Base-by-base conservation (phyloP, 2,888 invertebrate species). In the Sphaerophoria rueppellii region DNA sequence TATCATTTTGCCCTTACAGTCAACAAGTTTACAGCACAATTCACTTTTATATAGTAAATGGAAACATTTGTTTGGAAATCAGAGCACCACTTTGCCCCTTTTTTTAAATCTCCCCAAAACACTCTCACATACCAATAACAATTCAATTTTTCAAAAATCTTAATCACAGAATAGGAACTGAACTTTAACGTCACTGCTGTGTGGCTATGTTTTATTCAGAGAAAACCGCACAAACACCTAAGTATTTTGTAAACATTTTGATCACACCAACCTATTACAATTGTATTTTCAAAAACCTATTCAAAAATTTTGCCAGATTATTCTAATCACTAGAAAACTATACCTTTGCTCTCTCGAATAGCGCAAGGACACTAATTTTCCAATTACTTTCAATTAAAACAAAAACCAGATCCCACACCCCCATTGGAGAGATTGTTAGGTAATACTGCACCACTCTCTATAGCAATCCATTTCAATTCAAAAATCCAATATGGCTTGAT, bases 341-440 rank as follows among this genome's bases (percentile, higher is more conserved):
- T 35, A 63, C 63, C 48, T 50, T 54, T 67, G 2, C 67, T 54
- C 35, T 43, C 7, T 43, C 11, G 43, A 43, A 43, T 11, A 2
- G 9, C 43, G 2, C 43, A 50, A 58, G 57, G 50, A 40, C 54
- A 50, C 79, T 79, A 79, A 79, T 74, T 61, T 50, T 69, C 34
- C 73, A 79, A 79, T 79, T 74, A 74, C 69, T 79, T 79, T 69
- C 69, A 79, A 79, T 79, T 79, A 73, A 79, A 79, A 69, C 69
- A 54, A 55, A 73, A 16, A 9, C 43, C 4, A 7, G 43, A 9
- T 11, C 9, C 40, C 40, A 9, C 40, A 0, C 12, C 43, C 24
- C 24, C 24, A 24, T 1, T 24, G 24, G 24, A 24, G 24, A 24
- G 1, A 4, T 12, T 6, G 43, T 43, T 40, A 7, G 40, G 7